A percentile compares a stretch with the other conserved stretches of the same genome.
phyloP scores from a whole-genome alignment of 2,797 vertebrate genomes.

The Harpagifer antarcticus region DNA sequence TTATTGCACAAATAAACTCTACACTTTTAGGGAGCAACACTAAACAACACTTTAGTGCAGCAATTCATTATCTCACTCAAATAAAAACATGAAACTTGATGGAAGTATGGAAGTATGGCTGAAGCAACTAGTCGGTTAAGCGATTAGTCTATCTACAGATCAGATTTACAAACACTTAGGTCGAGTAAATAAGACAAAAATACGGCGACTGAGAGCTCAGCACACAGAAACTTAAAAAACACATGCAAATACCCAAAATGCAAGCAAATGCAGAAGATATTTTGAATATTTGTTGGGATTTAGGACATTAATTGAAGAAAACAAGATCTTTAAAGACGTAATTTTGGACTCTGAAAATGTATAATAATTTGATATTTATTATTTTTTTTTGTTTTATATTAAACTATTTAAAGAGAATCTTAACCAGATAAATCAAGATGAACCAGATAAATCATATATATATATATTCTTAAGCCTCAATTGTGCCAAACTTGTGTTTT shows the following conservation, averaged over 20 bases:
- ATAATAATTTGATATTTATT: too few relatives aligned
- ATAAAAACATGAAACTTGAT: not conserved
- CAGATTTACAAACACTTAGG: not conserved
- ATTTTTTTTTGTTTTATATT: not conserved
- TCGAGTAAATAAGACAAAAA: not conserved
- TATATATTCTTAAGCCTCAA: not conserved
- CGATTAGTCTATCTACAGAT: not conserved
- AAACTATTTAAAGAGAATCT: not conserved
- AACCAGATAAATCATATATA: too few relatives aligned
- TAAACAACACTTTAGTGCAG: not conserved
- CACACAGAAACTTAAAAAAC: not conserved
- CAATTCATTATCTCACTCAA: not conserved
- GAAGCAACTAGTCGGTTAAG: not conserved
- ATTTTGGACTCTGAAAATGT: not conserved
- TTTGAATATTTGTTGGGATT: not conserved
- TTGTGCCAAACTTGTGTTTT: not conserved
- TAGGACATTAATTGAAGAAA: not conserved
- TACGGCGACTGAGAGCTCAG: not conserved
- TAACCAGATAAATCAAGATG: not conserved
- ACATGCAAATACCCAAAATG: constrained; percentile 2
- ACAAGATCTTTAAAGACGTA: not conserved
- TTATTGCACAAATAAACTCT: not conserved
- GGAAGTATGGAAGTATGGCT: not conserved
- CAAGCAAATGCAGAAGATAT: not conserved
- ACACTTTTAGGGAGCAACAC: not conserved